Evolutionary conservation across 2,113 vertebrate genomes (phyloP), one percentile per base, ranked within the genome.

Genomic region (Perognathus longimembris): DNA sequence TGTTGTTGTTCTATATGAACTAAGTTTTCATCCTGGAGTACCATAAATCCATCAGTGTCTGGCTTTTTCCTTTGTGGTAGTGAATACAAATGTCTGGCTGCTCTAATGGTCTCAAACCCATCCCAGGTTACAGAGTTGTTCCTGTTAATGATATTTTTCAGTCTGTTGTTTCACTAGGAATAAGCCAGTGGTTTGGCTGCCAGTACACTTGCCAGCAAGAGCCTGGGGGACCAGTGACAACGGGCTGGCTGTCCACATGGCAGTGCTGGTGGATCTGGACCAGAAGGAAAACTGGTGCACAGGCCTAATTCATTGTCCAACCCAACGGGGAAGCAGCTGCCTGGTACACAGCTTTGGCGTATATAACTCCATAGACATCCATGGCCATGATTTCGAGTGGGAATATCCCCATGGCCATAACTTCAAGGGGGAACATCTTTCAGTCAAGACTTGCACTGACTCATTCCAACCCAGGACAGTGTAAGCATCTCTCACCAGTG

Each of bases 91-190:
- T 86, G 40, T 66, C 32, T 71, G 54, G 57, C 73, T 73, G 38
- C 57, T 64, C 10, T 50, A 69, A 86, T 73, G 36, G 86, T 71
- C 94, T 95, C 89, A 88, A 92, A 90, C 88, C 11, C n/a, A 73
- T 83, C 92, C 42, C 75, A 73, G 42, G 50, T 94, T 74, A 57
- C 17, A 64, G 73, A 10, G 42, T 81, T 83, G 83, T 92, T 63
- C 66, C 42, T 20, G 32, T 38, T 73, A 86, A 91, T 94, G 38
- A 18, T 15, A 69, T 76, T 89, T 90, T 89, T 78, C 57, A 88
- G 66, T 86, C 57, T 93, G 71, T 10, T 76, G 38, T 88, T 71
- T 93, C 93, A 57, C 83, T 91, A 96, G 89, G 42, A 71, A 79
- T 61, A 79, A 59, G n/a, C 26, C 42, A 83, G 34, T 7, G 21